Percentiles rank a stretch among this genome's conserved stretches.
Conservation (phyloP, 2,888 invertebrate species). For the Byasa hedistus region DNA sequence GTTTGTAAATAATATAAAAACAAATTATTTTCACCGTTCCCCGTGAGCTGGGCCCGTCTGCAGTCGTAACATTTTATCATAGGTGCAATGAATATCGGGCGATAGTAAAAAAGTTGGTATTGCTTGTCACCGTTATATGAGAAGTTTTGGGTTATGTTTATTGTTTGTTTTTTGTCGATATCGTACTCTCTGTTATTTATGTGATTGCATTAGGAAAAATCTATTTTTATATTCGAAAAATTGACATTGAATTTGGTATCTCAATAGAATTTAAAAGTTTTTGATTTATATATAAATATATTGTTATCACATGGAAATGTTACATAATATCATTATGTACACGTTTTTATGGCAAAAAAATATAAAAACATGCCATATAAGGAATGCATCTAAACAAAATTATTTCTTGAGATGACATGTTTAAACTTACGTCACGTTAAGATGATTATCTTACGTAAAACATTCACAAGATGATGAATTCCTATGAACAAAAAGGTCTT, state of each 20-base stretch:
- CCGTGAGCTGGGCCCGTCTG: slow-evolving; percentile 47
- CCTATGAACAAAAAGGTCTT: slow-evolving; percentile 38
- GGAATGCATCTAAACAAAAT: not conserved
- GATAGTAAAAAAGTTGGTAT: slow-evolving; percentile 69
- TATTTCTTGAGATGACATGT: not conserved
- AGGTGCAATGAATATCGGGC: slow-evolving; percentile 73
- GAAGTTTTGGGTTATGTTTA: slow-evolving; percentile 59
- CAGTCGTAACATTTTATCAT: slow-evolving; percentile 74
- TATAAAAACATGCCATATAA: no score
- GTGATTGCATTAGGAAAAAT: not conserved
- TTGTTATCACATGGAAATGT: no score
- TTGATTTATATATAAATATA: not conserved
- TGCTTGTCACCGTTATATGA: slow-evolving; percentile 55
- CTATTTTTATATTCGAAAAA: not conserved
- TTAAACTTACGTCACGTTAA: not conserved
- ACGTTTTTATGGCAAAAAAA: no score
- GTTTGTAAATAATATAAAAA: slow-evolving; percentile 75
- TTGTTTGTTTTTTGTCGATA: slow-evolving; percentile 61
- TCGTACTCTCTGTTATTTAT: slow-evolving; percentile 22
- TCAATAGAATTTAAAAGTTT: not conserved
- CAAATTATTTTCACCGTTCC: slow-evolving; percentile 57
- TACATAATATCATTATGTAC: no score
- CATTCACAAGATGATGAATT: slow-evolving; percentile 33
- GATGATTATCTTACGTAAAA: slow-evolving; percentile 10
- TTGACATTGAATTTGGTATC: not conserved